Conservation (phyloP, 2,888 invertebrate genomes). For the Ormyrus rosae region DNA sequence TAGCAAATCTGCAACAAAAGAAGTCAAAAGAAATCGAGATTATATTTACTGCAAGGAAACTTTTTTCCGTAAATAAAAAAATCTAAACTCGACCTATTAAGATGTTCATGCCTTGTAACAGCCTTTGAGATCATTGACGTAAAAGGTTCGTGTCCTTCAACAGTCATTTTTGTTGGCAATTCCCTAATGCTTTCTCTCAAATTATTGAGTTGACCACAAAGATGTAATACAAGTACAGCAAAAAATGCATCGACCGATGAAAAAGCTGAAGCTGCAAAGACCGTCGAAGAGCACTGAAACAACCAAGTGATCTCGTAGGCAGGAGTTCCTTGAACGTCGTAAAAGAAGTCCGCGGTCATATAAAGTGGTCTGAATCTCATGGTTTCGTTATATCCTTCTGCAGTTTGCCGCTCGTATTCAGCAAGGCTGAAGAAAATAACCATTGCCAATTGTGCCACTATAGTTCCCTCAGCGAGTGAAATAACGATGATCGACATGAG, state of each 20-base stretch:
- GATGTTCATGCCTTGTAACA: constrained; percentile 57
- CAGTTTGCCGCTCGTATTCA: neutral
- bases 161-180: neutral
- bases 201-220: constrained; percentile 50
- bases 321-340: constrained; percentile 26
- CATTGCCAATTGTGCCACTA: constrained; percentile 23
- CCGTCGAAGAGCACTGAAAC: constrained; percentile 31
- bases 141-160: neutral
- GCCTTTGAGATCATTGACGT: constrained; percentile 35
- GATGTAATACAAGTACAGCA: constrained; percentile 51
- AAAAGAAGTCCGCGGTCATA: constrained; percentile 31
- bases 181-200: constrained; percentile 32
- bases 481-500: constrained; percentile 42
- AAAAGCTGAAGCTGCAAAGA: constrained; percentile 47
- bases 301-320: constrained; percentile 43
- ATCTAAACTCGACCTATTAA: constrained; percentile 55
- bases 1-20: too few species aligned
- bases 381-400: constrained; percentile 9
- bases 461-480: constrained; percentile 27
- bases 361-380: constrained; percentile 21
- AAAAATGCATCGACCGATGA: constrained; percentile 51
- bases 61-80: too few species aligned
- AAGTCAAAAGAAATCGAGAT: too few species aligned
- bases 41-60: too few species aligned
- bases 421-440: neutral